Conservation (phyloP, 2,888 invertebrate species). For the Iphiclides podalirius region DNA sequence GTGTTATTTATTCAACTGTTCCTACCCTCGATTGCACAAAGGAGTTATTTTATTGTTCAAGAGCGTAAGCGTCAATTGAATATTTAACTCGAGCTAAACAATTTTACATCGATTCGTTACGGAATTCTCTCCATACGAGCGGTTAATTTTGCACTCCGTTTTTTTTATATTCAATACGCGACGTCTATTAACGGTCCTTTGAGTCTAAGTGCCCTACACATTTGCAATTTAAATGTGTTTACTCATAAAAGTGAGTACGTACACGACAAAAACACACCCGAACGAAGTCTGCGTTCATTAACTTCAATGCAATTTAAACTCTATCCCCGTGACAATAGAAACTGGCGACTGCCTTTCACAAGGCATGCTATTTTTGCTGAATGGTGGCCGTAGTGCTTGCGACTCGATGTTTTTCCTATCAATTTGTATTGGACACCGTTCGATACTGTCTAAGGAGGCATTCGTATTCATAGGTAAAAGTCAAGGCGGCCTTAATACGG, state of each 20-base stretch:
- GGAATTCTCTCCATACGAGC: neutral
- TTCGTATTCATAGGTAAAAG: neutral
- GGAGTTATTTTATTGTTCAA: neutral
- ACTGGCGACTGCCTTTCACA: neutral
- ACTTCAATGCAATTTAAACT: slow-evolving; percentile 4
- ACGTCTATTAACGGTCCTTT: slow-evolving; percentile 41
- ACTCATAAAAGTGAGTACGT: slow-evolving; percentile 32
- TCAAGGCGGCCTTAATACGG: neutral
- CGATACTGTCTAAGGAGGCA: neutral
- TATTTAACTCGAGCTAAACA: slow-evolving; percentile 5
- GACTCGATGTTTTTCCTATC: slow-evolving; percentile 18
- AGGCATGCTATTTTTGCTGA: neutral
- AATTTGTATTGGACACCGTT: slow-evolving; percentile 21
- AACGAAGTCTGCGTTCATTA: neutral
- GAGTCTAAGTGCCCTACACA: slow-evolving; percentile 41
- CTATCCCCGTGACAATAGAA: neutral
- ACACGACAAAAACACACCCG: slow-evolving; percentile 18
- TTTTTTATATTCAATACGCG: slow-evolving; percentile 45
- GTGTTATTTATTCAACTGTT: neutral
- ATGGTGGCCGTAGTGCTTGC: slow-evolving; percentile 2
- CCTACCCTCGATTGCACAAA: neutral
- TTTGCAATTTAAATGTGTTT: slow-evolving; percentile 49
- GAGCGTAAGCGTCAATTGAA: neutral
- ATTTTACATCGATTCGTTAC: neutral
- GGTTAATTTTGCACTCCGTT: slow-evolving; percentile 17